These are phyloP conservation scores for Pterophyllum scalare DNA, from an alignment of 2,113 vertebrate species.

Conservation along the genomic window DNA sequence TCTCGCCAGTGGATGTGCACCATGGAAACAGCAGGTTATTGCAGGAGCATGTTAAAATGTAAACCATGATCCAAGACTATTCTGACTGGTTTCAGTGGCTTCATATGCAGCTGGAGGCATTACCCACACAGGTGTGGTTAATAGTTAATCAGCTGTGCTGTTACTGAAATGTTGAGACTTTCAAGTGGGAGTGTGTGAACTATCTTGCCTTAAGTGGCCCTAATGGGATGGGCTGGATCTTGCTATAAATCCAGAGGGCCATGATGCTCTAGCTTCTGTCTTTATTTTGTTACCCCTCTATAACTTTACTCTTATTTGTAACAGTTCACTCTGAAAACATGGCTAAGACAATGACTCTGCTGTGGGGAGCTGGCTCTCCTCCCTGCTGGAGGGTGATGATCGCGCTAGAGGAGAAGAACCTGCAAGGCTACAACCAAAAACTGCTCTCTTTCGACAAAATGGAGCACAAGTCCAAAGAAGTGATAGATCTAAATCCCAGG, in stretches of 20 bases:
- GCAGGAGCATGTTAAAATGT: background rate
- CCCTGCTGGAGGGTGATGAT: conserved; percentile 84
- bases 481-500: conserved; percentile 78
- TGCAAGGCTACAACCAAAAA: conserved; percentile 76
- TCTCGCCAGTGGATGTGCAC: background rate
- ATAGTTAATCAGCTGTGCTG: background rate
- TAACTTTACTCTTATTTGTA: background rate
- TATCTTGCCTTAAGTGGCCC: background rate
- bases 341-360: conserved; percentile 75
- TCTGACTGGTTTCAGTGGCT: background rate
- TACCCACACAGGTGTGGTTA: background rate
- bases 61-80: background rate
- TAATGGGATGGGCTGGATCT: background rate
- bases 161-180: background rate
- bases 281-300: background rate
- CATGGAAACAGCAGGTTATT: background rate
- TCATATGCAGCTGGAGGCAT: background rate
- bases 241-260: conserved; percentile 2
- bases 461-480: conserved; percentile 78
- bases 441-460: conserved; percentile 78
- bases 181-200: background rate
- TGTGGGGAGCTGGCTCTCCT: conserved; percentile 78
- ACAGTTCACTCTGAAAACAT: conserved; percentile 38
- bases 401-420: conserved; percentile 80
- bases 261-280: too few relatives aligned